Base-by-base conservation (phyloP, 1,140 invertebrate species). In the Popillia japonica region DNA sequence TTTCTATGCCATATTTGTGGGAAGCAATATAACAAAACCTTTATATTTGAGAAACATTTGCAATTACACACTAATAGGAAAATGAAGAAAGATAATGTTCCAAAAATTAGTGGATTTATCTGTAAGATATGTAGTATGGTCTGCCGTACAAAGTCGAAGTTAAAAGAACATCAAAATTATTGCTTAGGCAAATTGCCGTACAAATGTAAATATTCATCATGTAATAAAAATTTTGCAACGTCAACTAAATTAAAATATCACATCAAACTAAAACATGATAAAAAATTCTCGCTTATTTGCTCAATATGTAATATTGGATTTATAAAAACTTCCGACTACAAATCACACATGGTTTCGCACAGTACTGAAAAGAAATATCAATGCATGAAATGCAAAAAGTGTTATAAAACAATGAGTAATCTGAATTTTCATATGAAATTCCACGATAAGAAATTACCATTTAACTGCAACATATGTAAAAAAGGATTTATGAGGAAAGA, bases 401-500 rank as follows among this genome's bases (percentile, higher is more conserved):
- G 78, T 40, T 87, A 86, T 72, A 86, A 85, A 76, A 86, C 85
- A 1, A 17, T 84, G 14, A 85, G 83, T 64, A 86, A 86, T 75
- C 79, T 87, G 41, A 84, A 85, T 72, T 85, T 85, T 73, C 86
- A 87, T 77, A 83, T 84, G 79, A 87, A 86, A 80, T 79, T 82
- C 44, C 86, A 86, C 76, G 79, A 80, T 72, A 79, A 80, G 17
- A 78, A 78, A 40, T 72, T 85, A 48, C 85, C 85, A 1, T 85
- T 80, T 68, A 79, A 48, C 10, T 86, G 85, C 76, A 11, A 64
- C 4, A 80, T 84, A 20, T 86, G 85, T 73, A 78, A 82, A n/a
- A 86, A 84, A 80, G 84, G 84, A 17, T 86, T 85, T 73, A 82
- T 85, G 80, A 48, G 85, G 11, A 85, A 85, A 64, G 85, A 86